Evolutionary conservation across 2,797 vertebrate species (phyloP).

Genomic region (Poecilia picta): DNA sequence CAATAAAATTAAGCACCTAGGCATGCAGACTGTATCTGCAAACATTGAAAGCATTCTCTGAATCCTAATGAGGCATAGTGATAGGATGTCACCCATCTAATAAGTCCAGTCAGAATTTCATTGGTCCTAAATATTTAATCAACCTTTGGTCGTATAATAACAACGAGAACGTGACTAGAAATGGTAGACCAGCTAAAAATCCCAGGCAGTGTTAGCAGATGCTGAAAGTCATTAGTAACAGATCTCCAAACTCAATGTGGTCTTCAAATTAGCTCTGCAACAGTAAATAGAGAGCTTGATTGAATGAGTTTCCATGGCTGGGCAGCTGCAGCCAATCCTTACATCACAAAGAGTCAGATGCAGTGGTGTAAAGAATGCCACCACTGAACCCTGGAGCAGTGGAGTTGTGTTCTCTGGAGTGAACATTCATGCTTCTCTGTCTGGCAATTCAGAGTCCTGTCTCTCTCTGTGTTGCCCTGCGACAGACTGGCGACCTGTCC

Average conservation of each 20-base stretch:
- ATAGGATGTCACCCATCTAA: not conserved
- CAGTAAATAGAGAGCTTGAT: not conserved
- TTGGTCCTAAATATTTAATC: not conserved
- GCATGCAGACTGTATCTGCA: not conserved
- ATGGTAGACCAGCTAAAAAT: not conserved
- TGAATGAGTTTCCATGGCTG: not conserved
- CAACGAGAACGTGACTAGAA: not conserved
- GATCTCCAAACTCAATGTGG: not conserved
- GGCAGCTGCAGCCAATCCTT: not conserved
- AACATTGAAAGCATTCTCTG: not conserved
- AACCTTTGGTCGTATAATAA: not conserved
- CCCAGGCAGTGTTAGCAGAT: not conserved
- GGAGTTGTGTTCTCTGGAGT: not conserved
- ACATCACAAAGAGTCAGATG: not conserved
- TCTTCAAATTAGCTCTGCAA: not conserved
- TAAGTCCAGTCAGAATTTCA: not conserved
- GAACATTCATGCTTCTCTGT: not conserved
- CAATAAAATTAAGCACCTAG: not conserved
- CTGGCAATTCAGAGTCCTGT: not conserved
- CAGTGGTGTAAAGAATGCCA: not conserved
- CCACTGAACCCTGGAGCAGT: not conserved
- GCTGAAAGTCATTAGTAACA: not conserved
- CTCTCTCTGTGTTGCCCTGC: too few relatives aligned
- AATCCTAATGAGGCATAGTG: not conserved
- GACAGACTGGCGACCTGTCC: too few relatives aligned